A percentile compares a stretch with the other conserved stretches of the same genome.
Evolutionary conservation across 1,140 invertebrate species (phyloP).

Genomic region (Grapholita molesta): DNA sequence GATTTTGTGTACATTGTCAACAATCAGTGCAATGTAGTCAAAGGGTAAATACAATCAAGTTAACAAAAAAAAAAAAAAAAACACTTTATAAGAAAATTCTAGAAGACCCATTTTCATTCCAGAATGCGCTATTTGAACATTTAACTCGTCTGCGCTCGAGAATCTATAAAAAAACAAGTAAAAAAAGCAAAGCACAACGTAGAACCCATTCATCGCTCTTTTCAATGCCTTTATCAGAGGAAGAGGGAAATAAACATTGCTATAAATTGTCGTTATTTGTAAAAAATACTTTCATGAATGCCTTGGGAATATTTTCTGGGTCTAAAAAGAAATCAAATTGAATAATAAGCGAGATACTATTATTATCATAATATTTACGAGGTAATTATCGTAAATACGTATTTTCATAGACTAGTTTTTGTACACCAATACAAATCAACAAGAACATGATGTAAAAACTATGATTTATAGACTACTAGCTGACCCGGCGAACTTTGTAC

Average conservation of each 20-base stretch:
- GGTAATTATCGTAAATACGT: no score
- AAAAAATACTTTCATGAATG: constrained; percentile 22
- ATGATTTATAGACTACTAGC: not conserved
- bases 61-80: no score
- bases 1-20: no score
- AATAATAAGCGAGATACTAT: not conserved
- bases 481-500: not conserved
- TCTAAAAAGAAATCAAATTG: not conserved
- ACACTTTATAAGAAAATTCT: no score
- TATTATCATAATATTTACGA: no score
- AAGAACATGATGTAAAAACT: no score
- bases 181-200: constrained; percentile 19
- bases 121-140: no score
- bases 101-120: no score
- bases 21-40: no score
- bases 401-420: no score
- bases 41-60: no score
- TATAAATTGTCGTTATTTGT: constrained; percentile 58
- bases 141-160: not conserved
- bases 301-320: not conserved
- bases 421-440: no score
- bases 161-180: constrained; percentile 1
- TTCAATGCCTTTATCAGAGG: constrained; percentile 55
- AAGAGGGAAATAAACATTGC: constrained; percentile 50
- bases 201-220: constrained; percentile 53